Conservation (phyloP, 2,113 vertebrate genomes). For the Panthera leo region DNA sequence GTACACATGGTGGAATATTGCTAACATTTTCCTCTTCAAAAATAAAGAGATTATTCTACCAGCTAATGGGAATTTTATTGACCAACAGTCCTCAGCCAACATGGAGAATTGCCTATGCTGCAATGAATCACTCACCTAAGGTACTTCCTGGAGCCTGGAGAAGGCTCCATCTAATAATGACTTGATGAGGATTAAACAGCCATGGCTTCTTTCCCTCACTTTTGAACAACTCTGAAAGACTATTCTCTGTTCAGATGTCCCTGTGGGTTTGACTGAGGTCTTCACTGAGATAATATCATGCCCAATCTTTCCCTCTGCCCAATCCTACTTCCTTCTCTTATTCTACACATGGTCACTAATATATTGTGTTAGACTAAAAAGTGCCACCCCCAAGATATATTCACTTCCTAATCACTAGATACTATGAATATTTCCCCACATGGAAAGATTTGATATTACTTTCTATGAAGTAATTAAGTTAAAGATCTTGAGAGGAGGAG, state of each 20-base stretch:
- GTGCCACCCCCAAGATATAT: background rate
- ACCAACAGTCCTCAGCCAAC: background rate
- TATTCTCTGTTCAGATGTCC: background rate
- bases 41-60: background rate
- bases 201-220: fast-evolving
- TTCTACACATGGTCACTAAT: background rate
- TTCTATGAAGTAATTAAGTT: background rate
- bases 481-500: background rate
- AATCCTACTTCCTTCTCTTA: background rate
- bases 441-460: background rate
- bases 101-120: background rate
- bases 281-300: background rate
- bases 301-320: background rate
- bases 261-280: background rate
- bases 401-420: background rate
- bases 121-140: background rate
- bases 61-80: background rate
- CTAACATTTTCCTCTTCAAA: background rate
- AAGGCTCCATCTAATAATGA: background rate
- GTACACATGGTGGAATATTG: background rate
- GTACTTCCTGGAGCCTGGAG: background rate
- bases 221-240: background rate
- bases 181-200: background rate
- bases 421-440: background rate
- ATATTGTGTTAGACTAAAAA: background rate